Conservation (phyloP, 2,113 vertebrate species). For the Phylloscopus trochilus region DNA sequence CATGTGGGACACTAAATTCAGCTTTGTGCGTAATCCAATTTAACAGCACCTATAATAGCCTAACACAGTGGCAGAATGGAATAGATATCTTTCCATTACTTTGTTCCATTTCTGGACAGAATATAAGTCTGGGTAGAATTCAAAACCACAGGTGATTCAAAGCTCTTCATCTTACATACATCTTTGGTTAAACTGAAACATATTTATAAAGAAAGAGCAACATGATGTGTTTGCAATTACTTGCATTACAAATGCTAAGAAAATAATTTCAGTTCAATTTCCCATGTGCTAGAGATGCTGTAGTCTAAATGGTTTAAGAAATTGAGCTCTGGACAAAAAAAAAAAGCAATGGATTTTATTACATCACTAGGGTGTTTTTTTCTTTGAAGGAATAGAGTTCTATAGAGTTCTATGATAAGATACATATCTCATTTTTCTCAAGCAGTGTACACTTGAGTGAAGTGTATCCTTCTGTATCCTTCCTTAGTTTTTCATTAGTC, state of each 20-base stretch:
- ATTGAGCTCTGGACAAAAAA: neutral
- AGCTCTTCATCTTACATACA: neutral
- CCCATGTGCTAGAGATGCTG: neutral
- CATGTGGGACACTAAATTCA: neutral
- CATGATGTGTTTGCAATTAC: neutral
- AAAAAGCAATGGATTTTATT: neutral
- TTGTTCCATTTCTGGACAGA: neutral
- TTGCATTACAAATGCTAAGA: neutral
- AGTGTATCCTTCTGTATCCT: neutral
- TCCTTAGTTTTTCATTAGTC: neutral
- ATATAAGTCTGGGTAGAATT: neutral
- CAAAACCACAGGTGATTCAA: neutral
- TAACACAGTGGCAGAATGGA: neutral
- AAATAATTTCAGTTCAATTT: neutral
- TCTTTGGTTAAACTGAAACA: neutral
- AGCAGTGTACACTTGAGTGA: neutral
- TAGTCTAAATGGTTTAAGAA: neutral
- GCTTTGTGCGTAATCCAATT: neutral
- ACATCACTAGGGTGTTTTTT: neutral
- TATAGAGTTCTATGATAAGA: too few species aligned
- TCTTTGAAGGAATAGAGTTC: neutral
- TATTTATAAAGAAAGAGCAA: neutral
- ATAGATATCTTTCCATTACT: neutral
- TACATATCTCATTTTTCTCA: neutral
- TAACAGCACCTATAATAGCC: neutral